Conservation (phyloP, 1,140 invertebrate genomes). For the Anoplolepis gracilipes region DNA sequence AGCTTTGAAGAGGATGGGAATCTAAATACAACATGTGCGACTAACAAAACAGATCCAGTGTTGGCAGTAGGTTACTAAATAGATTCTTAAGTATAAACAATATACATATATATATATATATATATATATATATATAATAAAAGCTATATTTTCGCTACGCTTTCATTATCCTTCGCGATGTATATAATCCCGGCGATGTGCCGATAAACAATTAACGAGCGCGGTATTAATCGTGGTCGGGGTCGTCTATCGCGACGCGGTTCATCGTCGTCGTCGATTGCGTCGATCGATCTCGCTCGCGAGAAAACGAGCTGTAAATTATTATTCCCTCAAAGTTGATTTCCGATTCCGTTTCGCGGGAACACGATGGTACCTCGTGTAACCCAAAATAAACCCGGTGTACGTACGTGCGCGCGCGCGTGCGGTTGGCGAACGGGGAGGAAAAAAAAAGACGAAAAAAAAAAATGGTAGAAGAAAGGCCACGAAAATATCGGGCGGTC, state of each 20-base stretch:
- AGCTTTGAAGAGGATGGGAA: background rate
- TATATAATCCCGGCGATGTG: slow-evolving; percentile 37
- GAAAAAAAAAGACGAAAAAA: background rate
- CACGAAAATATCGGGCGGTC: slow-evolving; percentile 32
- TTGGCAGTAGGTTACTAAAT: background rate
- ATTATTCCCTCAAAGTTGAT: slow-evolving; percentile 52
- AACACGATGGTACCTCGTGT: slow-evolving; percentile 32
- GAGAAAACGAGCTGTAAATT: slow-evolving; percentile 16
- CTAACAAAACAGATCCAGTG: background rate
- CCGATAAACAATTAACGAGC: slow-evolving; percentile 56
- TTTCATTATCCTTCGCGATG: slow-evolving; percentile 20
- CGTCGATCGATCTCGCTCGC: slow-evolving; percentile 22
- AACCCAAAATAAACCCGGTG: slow-evolving; percentile 56
- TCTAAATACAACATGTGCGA: background rate
- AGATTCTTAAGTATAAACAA: too few species aligned
- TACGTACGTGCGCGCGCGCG: slow-evolving; percentile 8
- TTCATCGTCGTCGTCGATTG: slow-evolving; percentile 30
- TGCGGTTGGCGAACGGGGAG: slow-evolving; percentile 29
- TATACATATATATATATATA: too few species aligned
- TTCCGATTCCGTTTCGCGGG: slow-evolving; percentile 41
- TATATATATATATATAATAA: background rate
- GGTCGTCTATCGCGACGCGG: background rate
- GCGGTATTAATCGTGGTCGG: slow-evolving; percentile 34
- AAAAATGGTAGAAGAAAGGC: background rate
- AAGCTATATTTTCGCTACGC: slow-evolving; percentile 3